phyloP scores from a whole-genome alignment of 2,113 vertebrate species.

The Furnarius figulus region DNA sequence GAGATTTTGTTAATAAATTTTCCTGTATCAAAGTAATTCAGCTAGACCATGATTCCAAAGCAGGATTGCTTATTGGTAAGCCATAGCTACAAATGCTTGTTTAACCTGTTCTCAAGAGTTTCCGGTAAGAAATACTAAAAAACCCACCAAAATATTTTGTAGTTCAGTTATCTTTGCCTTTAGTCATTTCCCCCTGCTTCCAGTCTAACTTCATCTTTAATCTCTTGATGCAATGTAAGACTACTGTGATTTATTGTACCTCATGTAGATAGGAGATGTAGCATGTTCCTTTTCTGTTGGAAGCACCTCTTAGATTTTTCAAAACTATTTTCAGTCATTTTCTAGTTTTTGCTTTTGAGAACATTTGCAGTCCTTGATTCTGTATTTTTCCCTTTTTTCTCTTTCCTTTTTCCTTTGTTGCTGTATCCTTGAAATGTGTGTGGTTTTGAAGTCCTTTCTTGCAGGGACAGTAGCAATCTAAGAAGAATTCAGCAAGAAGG shows the following conservation, averaged over 20 bases:
- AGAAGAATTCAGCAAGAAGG: neutral
- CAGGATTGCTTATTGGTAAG: neutral
- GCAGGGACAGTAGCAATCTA: neutral
- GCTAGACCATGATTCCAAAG: neutral
- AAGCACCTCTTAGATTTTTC: neutral
- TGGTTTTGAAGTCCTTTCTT: neutral
- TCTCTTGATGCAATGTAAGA: neutral
- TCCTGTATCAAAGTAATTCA: neutral
- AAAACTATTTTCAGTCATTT: neutral
- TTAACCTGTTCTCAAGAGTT: neutral
- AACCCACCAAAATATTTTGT: neutral
- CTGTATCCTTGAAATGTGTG: neutral
- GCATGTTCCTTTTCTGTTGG: neutral
- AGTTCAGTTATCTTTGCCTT: neutral
- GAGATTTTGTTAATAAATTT: neutral
- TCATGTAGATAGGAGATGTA: neutral
- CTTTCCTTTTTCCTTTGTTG: neutral
- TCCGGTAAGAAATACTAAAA: neutral
- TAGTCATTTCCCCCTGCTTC: accelerated
- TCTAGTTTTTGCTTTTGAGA: neutral
- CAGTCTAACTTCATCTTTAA: neutral
- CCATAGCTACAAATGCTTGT: neutral
- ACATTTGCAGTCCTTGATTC: neutral
- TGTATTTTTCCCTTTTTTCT: neutral
- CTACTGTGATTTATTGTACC: neutral